Evolutionary conservation across 1,140 invertebrate species (phyloP), one percentile per base, ranked within the genome.

Genomic region (Cotesia vestalis): DNA sequence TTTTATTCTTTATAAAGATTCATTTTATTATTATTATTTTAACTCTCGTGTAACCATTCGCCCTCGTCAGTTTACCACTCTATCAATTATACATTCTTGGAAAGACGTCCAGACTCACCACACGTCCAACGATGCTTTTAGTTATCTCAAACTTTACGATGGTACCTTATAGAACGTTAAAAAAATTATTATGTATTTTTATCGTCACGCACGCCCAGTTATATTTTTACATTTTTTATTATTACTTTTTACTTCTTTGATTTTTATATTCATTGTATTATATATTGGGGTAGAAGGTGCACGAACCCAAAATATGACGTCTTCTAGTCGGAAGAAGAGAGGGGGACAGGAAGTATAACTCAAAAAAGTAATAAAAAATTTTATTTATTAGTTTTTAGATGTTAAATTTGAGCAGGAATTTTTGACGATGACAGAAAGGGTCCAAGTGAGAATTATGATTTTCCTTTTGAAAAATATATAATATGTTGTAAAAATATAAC

Each of bases 71-170:
- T 81, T 81, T 83, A 82, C 80, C 81, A 79, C 81, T 83, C 79
- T 81, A 82, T 83, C 79, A 83, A 83, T 83, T 83, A 83, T 75
- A 74, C 46, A 72, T 78, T 71, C 73, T 40, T 66, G 71, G 71
- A 72, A 72, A 72, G 40, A 72, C 55, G 46, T 66, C 64, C 55
- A 51, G 55, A 66, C 53, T 40, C 36, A 59, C 57, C 53, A 27
- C 36, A 59, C 57, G 66, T 66, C 34, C 63, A 72, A 72, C 63
- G 70, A 72, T 67, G 55, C 71, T 72, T 72, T 67, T 72, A 67
- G 57, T 72, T 67, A 72, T 72, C 71, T 72, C 57, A 40, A 60
- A 68, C 12, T 72, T 72, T 67, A 72, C 57, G 71, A 72, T 61
- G 61, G 61, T 67, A 51, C 46, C 14, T 14, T 59, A 17, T 38